Evolutionary conservation across 1,140 invertebrate genomes (phyloP), one percentile per base, ranked within the genome.

Genomic region (Drosophila kohkoa): DNA sequence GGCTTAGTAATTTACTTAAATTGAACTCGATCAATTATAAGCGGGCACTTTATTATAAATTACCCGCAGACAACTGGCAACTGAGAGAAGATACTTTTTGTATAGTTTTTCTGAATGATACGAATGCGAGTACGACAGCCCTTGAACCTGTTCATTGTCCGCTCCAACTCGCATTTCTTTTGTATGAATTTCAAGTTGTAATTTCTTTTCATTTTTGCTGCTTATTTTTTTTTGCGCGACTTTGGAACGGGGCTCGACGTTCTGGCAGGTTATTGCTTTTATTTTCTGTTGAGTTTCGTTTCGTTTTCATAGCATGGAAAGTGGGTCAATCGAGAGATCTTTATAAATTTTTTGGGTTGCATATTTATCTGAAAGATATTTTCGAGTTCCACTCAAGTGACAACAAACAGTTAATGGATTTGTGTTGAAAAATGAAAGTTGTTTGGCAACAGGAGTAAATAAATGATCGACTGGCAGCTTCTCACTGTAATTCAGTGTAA

Each of bases 301-400:
- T 70, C 46, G 58, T 75, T 70, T 75, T 75, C 43, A 49, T 65
- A 60, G 32, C 60, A 65, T 72, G 68, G 68, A 73, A 76, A 76
- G 74, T 72, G 55, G 69, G 74, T 73, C 68, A 66, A 76, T 72
- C 74, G 74, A 76, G 68, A 76, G 74, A 72, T 76, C 74, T 76
- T 76, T 73, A 72, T 76, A 76, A 66, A 76, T 72, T 72, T 65
- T 76, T 72, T 55, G 57, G 73, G 68, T 71, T 75, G 73, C 73
- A 71, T 75, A 75, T 75, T 72, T 72, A 76, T 76, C 69, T 65
- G 55, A 72, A 66, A 72, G 62, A 66, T 72, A 62, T 60, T 64
- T 41, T 64, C 35, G 60, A 48, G 41, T 57, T 52, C 15, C 64
- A 28, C 38, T 62, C 55, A 62, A 70, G 74, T 65, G 74, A 76